These are phyloP conservation scores for Wasmannia auropunctata DNA, from an alignment of 1,140 invertebrate genomes.

Conservation along the genomic window DNA sequence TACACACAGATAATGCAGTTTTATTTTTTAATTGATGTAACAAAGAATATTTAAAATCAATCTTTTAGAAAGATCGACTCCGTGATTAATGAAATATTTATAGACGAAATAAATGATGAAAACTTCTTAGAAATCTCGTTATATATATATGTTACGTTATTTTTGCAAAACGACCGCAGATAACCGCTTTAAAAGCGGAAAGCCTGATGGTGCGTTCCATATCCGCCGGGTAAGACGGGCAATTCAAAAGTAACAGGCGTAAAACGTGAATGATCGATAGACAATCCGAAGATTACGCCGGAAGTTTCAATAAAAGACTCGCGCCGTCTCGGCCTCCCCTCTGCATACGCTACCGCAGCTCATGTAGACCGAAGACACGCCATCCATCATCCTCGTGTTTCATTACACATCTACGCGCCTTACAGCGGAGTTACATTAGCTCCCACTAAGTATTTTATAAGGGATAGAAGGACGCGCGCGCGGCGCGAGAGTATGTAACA, in stretches of 20 bases:
- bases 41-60: background rate
- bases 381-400: conserved; percentile 52
- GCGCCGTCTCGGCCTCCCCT: background rate
- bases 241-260: conserved; percentile 34
- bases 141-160: background rate
- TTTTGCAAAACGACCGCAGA: background rate
- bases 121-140: background rate
- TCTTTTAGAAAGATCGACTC: background rate
- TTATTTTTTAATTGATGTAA: background rate
- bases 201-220: background rate
- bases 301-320: conserved; percentile 50
- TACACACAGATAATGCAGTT: background rate
- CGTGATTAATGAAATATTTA: background rate
- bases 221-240: background rate
- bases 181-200: background rate
- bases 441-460: conserved; percentile 37
- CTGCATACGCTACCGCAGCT: conserved; percentile 11
- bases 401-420: conserved; percentile 45
- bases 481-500: background rate
- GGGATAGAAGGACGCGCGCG: background rate
- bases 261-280: conserved; percentile 50
- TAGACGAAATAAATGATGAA: background rate
- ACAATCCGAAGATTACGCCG: conserved; percentile 50
- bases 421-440: conserved; percentile 49
- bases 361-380: conserved; percentile 26